phyloP scores from a whole-genome alignment of 2,113 vertebrate genomes.

The Apeltes quadracus region DNA sequence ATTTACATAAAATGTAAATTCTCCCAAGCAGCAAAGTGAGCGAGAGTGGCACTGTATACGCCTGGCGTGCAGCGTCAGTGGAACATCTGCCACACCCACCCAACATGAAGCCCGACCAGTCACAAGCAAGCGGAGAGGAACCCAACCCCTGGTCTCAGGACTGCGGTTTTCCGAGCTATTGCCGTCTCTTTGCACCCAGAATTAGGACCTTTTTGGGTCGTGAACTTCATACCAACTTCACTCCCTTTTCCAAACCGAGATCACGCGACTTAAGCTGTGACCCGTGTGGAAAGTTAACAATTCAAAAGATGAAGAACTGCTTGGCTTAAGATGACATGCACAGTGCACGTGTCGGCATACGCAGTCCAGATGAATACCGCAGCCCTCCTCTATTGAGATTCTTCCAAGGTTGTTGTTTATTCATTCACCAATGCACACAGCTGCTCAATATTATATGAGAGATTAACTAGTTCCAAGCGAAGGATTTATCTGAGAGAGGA shows the following conservation, averaged over 20 bases:
- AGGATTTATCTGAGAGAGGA: conserved; percentile 62
- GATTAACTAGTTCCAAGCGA: conserved; percentile 72
- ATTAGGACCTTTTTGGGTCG: not conserved
- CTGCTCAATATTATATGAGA: conserved; percentile 73
- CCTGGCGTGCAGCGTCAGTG: conserved; percentile 4
- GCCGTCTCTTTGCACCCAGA: not conserved
- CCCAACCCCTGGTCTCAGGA: not conserved
- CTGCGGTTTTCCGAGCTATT: not conserved
- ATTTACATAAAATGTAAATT: conserved; percentile 60
- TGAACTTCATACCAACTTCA: no score
- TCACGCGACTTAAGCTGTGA: no score
- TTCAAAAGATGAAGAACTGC: conserved; percentile 24
- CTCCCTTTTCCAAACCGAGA: no score
- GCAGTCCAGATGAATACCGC: conserved; percentile 54
- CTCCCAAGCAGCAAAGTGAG: conserved; percentile 8
- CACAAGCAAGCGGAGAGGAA: not conserved
- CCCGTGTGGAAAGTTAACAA: no score
- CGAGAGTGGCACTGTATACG: conserved; percentile 5
- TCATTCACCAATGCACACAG: conserved; percentile 57
- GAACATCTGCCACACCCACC: conserved; percentile 14
- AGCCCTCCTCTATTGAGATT: conserved; percentile 47
- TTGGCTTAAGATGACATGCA: conserved; percentile 16
- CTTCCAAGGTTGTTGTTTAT: conserved; percentile 53
- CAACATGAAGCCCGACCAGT: conserved; percentile 26
- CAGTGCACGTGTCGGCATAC: not conserved